Conservation (phyloP, 1,140 invertebrate genomes). For the Rhagoletis zephyria region DNA sequence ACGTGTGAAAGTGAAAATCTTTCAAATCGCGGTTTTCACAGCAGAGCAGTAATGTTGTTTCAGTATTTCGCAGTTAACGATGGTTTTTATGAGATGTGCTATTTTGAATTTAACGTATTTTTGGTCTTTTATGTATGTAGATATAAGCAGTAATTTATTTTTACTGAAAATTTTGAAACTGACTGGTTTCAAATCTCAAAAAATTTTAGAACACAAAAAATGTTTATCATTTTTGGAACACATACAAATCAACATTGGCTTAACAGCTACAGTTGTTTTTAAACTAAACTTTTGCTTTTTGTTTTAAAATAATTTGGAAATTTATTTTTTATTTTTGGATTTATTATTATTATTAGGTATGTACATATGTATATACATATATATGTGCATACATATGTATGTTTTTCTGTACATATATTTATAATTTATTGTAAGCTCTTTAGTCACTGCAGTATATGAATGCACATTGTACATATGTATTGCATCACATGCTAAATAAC, state of each 20-base stretch:
- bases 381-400: too few species aligned
- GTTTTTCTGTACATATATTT: too few species aligned
- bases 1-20: conserved; percentile 51
- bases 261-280: too few species aligned
- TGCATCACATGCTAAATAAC: not conserved
- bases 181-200: not conserved
- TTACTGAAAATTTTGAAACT: conserved; percentile 46
- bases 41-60: not conserved
- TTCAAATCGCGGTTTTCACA: not conserved
- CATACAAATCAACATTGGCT: not conserved
- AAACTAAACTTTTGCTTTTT: not conserved
- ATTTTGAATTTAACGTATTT: not conserved
- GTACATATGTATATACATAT: too few species aligned
- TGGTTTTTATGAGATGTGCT: not conserved
- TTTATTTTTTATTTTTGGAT: too few species aligned
- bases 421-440: too few species aligned
- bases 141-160: not conserved
- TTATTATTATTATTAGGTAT: too few species aligned
- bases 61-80: not conserved
- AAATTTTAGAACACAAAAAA: not conserved
- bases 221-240: not conserved
- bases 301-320: too few species aligned
- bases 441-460: too few species aligned
- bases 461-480: too few species aligned
- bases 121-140: not conserved